Base-by-base conservation (phyloP, 2,888 invertebrate species). In the Trissolcus japonicus region DNA sequence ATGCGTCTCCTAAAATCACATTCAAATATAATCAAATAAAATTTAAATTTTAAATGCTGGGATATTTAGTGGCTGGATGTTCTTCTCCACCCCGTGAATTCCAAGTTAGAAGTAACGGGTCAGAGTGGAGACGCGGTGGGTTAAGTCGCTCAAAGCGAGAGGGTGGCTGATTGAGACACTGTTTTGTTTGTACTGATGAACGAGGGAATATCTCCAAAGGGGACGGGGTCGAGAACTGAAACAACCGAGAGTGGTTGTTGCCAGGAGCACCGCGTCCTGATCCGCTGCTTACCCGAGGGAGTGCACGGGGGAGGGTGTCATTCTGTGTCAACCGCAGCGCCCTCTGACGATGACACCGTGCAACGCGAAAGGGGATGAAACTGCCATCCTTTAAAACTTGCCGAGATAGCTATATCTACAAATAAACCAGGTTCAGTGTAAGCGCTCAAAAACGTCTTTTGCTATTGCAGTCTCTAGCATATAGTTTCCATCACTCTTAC, bases 1-100 rank as follows among this genome's bases (percentile, higher is more conserved):
- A 17, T 13, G 19, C 35, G 35, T 35, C 35, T 35, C 35, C 35
- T 35, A 77, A 82, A 85, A 89, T 88, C 87, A 87, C 87, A 89
- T 89, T 89, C 88, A 89, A 89, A 89, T 89, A 88, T 88, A 89
- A 89, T 88, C 89, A 88, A 88, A 89, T 89, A 88, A 89, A 89
- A 89, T 89, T 88, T 88, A 86, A 89, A 89, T 87, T 89, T 88
- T 85, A 89, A 88, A 88, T 88, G 84, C 54, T 74, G 80, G 77
- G 78, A 83, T 84, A 85, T 85, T 85, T 85, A 85, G 78, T 83
- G 80, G 81, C 82, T 82, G 41, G 66, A 65, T 67, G 76, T 71
- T 73, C 51, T 59, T 68, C 78, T 79, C 80, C 80, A 62, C 84
- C 82, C 81, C 76, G 68, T 51, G 68, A 69, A 80, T 80, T 79